Percentiles rank a stretch among this genome's conserved stretches.
Conservation (phyloP, 2,888 invertebrate genomes). For the Drosophila setosimentum region DNA sequence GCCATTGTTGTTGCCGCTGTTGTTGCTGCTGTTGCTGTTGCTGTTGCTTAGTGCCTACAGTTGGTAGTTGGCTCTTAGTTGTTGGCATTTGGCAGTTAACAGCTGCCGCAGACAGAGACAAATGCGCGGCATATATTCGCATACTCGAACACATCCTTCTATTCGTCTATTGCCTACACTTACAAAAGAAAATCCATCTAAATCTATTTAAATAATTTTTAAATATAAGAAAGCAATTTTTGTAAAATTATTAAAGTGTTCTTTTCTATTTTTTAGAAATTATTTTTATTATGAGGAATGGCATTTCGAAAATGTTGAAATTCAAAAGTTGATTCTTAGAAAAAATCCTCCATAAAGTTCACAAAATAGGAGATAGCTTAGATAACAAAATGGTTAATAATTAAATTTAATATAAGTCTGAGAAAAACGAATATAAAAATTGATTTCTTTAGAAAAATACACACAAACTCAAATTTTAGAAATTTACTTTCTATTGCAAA, state of each 20-base stretch:
- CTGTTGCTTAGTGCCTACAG: slow-evolving; percentile 18
- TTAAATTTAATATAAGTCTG: background rate
- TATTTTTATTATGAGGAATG: background rate
- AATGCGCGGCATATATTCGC: slow-evolving; percentile 51
- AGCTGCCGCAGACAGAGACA: slow-evolving; percentile 72
- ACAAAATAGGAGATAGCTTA: background rate
- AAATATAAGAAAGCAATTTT: background rate
- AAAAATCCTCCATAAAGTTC: background rate
- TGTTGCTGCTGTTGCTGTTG: slow-evolving; percentile 6
- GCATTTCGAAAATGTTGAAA: background rate
- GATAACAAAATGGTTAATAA: background rate
- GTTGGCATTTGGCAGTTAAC: slow-evolving; percentile 38
- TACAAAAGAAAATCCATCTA: no score
- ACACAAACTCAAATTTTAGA: background rate
- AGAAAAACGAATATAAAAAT: background rate
- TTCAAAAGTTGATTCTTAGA: background rate
- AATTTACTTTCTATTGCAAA: background rate
- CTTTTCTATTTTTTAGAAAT: background rate
- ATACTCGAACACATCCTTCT: slow-evolving; percentile 4
- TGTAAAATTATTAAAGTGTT: background rate
- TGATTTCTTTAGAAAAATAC: background rate
- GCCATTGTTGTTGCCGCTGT: background rate
- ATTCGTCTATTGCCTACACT: slow-evolving; percentile 5
- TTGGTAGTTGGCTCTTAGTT: slow-evolving; percentile 13
- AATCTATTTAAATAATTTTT: background rate